Evolutionary conservation across 2,797 vertebrate genomes (phyloP).

Genomic region (Corythornis leucogaster): DNA sequence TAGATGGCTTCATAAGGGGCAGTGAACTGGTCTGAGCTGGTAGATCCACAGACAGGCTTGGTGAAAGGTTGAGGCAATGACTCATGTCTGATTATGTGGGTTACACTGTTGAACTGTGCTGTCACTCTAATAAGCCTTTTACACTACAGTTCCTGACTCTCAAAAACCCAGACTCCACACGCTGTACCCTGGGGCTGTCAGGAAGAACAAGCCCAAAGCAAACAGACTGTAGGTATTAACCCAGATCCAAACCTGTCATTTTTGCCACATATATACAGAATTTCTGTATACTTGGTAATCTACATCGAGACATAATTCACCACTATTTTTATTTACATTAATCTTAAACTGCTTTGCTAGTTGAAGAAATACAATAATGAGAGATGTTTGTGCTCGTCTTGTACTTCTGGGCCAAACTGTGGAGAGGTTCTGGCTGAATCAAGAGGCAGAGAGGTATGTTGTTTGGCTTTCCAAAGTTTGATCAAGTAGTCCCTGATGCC

Average conservation of each 20-base stretch:
- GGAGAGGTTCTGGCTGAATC: background rate
- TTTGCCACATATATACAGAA: background rate
- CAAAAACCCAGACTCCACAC: background rate
- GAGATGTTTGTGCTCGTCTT: background rate
- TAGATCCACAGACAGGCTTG: background rate
- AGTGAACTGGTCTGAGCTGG: background rate
- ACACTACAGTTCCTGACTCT: background rate
- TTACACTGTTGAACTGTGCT: background rate
- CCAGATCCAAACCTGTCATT: background rate
- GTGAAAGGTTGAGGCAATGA: background rate
- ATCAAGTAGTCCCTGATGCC: background rate
- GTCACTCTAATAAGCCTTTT: background rate
- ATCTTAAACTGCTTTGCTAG: background rate
- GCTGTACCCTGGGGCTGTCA: background rate
- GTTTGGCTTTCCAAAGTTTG: background rate
- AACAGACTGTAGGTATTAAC: background rate
- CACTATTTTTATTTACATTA: background rate
- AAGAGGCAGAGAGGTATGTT: background rate
- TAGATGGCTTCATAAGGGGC: background rate
- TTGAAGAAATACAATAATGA: background rate
- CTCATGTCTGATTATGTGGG: background rate
- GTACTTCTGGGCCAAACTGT: background rate
- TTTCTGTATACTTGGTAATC: background rate
- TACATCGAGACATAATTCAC: background rate
- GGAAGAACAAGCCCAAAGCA: background rate